phyloP scores from a whole-genome alignment of 2,888 invertebrate genomes.

The Plebejus melissa region DNA sequence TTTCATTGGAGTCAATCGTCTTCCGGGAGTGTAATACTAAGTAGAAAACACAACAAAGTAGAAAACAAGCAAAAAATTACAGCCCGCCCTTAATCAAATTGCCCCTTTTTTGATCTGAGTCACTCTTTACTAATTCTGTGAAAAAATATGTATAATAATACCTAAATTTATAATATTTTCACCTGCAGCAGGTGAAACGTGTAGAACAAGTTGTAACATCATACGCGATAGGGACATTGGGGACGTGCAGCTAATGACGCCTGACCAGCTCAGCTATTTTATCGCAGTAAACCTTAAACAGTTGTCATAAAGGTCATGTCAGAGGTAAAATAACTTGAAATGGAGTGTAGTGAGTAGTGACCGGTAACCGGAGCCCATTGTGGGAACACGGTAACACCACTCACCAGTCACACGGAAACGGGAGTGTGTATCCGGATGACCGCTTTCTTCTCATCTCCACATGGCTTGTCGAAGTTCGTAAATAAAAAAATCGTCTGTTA shows the following conservation, averaged over 20 bases:
- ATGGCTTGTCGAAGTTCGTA: neutral
- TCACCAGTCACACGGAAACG: constrained; percentile 48
- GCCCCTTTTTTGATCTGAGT: neutral
- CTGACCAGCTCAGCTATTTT: neutral
- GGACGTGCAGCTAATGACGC: constrained; percentile 2
- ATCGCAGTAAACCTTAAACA: neutral
- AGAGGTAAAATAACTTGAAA: neutral
- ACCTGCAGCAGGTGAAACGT: constrained; percentile 19
- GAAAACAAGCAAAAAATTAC: neutral
- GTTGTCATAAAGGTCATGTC: neutral
- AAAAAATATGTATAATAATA: neutral
- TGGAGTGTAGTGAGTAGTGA: constrained; percentile 37
- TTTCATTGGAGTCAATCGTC: too few species aligned
- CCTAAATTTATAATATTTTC: neutral
- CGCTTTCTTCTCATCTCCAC: constrained; percentile 37
- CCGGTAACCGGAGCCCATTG: constrained; percentile 44
- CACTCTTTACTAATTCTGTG: neutral
- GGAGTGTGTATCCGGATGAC: constrained; percentile 43
- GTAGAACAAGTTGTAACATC: constrained; percentile 23
- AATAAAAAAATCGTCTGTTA: neutral
- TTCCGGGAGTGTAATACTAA: too few species aligned
- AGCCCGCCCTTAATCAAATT: neutral
- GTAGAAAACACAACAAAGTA: too few species aligned
- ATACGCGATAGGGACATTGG: neutral
- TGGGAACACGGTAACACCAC: constrained; percentile 39